phyloP scores from a whole-genome alignment of 2,113 vertebrate species.

The Pandion haliaetus region DNA sequence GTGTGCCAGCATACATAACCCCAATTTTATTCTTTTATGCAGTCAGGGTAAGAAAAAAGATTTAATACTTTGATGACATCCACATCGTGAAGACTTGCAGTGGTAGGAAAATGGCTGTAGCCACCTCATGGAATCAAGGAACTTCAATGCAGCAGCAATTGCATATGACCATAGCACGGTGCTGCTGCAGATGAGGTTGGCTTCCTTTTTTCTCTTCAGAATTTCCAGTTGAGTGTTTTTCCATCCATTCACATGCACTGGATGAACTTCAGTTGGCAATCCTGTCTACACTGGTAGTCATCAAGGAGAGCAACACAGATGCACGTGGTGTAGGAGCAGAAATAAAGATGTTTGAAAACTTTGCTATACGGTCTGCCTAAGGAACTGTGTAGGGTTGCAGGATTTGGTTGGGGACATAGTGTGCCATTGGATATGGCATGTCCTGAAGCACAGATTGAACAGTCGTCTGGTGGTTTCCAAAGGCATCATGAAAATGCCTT shows the following conservation, averaged over 20 bases:
- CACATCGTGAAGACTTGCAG: not conserved
- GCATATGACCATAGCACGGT: fast-evolving
- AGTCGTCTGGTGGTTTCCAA: not conserved
- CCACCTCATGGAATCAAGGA: not conserved
- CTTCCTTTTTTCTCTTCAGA: not conserved
- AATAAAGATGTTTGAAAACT: not conserved
- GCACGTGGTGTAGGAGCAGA: not conserved
- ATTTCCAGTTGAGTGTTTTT: not conserved
- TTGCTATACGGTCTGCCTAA: not conserved
- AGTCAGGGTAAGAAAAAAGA: not conserved
- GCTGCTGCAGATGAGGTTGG: not conserved
- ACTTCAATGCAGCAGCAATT: not conserved
- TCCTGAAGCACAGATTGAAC: not conserved
- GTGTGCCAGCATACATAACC: not conserved
- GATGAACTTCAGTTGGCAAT: not conserved
- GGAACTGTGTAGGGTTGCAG: not conserved
- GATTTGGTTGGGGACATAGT: not conserved
- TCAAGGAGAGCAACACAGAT: not conserved
- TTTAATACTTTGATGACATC: not conserved
- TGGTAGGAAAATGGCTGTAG: not conserved
- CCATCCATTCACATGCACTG: not conserved
- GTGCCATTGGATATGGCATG: not conserved
- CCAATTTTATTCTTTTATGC: not conserved
- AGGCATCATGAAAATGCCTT: not conserved
- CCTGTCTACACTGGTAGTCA: not conserved